These are phyloP conservation scores for Caenorhabditis imperialis DNA, from an alignment of 2,888 invertebrate genomes.

Conservation along the genomic window DNA sequence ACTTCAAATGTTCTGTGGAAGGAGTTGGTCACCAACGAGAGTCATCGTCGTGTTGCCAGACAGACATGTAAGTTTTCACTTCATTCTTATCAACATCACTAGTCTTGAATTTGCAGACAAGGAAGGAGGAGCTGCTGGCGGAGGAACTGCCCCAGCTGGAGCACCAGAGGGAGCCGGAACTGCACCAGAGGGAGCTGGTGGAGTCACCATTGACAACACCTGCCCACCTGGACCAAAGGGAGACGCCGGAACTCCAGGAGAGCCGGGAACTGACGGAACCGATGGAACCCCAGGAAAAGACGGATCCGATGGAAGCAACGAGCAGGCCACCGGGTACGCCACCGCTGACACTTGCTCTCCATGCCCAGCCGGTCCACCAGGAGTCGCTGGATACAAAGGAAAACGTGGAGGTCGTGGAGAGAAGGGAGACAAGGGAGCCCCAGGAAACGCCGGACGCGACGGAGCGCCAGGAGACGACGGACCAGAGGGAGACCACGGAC, in stretches of 20 bases:
- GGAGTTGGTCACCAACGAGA: constrained; percentile 64
- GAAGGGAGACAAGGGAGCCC: constrained; percentile 68
- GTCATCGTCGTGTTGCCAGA: constrained; percentile 61
- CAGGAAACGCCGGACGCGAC: constrained; percentile 68
- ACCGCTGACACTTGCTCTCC: constrained; percentile 63
- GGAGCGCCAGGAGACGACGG: constrained; percentile 73
- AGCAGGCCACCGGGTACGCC: constrained; percentile 7
- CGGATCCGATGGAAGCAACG: constrained; percentile 41
- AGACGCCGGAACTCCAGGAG: constrained; percentile 63
- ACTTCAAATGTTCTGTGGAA: constrained; percentile 72
- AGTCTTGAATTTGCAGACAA: constrained; percentile 48
- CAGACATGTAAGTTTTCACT: constrained; percentile 59
- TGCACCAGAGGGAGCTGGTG: constrained; percentile 18
- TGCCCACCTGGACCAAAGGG: constrained; percentile 70
- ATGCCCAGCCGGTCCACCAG: constrained; percentile 74
- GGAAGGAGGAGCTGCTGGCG: constrained; percentile 41
- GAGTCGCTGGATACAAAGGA: constrained; percentile 74
- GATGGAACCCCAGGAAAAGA: constrained; percentile 59
- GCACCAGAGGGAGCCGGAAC: constrained; percentile 17
- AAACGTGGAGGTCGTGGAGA: constrained; percentile 74
- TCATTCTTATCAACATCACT: no score
- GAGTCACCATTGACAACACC: constrained; percentile 27
- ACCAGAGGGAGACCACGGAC: constrained; percentile 73
- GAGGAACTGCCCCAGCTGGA: constrained; percentile 22
- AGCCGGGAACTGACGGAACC: constrained; percentile 62